Evolutionary conservation across 2,113 vertebrate species (phyloP).

Genomic region (Epinephelus lanceolatus): DNA sequence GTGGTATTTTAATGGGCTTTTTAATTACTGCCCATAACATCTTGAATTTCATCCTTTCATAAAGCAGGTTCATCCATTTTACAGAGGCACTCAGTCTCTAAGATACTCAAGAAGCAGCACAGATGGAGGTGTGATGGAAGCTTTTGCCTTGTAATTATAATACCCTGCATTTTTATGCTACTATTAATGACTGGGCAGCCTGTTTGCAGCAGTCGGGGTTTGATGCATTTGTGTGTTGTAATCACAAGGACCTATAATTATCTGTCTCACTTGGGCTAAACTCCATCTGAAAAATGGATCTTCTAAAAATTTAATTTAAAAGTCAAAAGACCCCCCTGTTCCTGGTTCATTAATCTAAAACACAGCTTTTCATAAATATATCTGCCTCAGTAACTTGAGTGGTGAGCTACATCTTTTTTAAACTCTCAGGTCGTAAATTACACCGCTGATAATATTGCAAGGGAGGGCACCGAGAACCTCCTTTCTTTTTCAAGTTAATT

Average conservation of each 20-base stretch:
- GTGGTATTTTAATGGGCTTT: constrained; percentile 51
- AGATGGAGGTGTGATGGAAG: constrained; percentile 60
- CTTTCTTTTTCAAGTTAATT: constrained; percentile 67
- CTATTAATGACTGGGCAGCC: constrained; percentile 60
- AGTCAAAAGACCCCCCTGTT: constrained; percentile 64
- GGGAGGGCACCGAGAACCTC: constrained; percentile 47
- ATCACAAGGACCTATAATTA: constrained; percentile 71
- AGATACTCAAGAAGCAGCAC: constrained; percentile 37
- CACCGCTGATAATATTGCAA: constrained; percentile 61
- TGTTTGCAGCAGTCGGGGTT: constrained; percentile 54
- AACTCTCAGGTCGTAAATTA: constrained; percentile 72
- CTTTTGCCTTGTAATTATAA: constrained; percentile 60
- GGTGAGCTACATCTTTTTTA: constrained; percentile 61
- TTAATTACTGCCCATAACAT: constrained; percentile 52
- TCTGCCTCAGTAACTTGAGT: constrained; percentile 57
- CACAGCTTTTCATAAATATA: constrained; percentile 68
- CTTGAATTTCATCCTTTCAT: constrained; percentile 59
- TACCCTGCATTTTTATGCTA: constrained; percentile 56
- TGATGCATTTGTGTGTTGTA: constrained; percentile 67
- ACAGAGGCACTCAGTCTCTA: constrained; percentile 32
- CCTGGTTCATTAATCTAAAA: constrained; percentile 75
- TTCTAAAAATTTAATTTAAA: constrained; percentile 74
- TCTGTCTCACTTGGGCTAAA: constrained; percentile 57
- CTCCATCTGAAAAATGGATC: constrained; percentile 73
- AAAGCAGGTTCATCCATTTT: constrained; percentile 48